These are phyloP conservation scores for Perca schrenkii DNA, from an alignment of 2,113 vertebrate genomes.

Conservation along the genomic window DNA sequence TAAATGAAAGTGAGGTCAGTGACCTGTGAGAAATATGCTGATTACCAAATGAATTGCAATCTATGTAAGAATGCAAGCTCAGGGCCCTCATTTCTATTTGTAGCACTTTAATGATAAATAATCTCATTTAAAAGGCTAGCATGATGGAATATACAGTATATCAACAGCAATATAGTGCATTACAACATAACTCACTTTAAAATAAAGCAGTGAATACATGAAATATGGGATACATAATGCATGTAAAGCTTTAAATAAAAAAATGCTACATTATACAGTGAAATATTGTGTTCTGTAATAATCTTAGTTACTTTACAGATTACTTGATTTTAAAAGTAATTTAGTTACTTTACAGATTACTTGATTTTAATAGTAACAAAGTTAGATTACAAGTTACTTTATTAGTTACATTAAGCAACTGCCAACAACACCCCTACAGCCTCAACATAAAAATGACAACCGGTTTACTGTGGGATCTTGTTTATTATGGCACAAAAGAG, in stretches of 20 bases:
- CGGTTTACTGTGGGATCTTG: too few species aligned
- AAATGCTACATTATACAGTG: not conserved
- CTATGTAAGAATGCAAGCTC: slow-evolving; percentile 14
- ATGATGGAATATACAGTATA: slow-evolving; percentile 16
- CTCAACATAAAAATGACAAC: too few species aligned
- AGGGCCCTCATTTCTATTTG: slow-evolving; percentile 16
- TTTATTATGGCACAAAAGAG: too few species aligned
- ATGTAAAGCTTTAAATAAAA: not conserved
- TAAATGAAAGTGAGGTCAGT: slow-evolving; percentile 48
- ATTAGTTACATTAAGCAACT: too few species aligned
- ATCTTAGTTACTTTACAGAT: too few species aligned
- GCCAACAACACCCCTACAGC: too few species aligned
- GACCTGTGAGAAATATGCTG: slow-evolving; percentile 47
- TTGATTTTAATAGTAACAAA: too few species aligned
- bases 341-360: too few species aligned
- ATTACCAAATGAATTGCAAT: slow-evolving; percentile 31
- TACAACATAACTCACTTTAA: slow-evolving; percentile 2
- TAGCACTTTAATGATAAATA: slow-evolving; percentile 30
- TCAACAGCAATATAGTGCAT: slow-evolving; percentile 16
- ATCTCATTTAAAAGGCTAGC: slow-evolving; percentile 25
- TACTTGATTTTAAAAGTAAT: too few species aligned
- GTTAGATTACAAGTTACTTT: too few species aligned
- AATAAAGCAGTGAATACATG: not conserved
- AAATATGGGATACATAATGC: not conserved
- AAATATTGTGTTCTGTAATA: not conserved